phyloP scores from a whole-genome alignment of 2,113 vertebrate species.

The Catharus fuscescens region DNA sequence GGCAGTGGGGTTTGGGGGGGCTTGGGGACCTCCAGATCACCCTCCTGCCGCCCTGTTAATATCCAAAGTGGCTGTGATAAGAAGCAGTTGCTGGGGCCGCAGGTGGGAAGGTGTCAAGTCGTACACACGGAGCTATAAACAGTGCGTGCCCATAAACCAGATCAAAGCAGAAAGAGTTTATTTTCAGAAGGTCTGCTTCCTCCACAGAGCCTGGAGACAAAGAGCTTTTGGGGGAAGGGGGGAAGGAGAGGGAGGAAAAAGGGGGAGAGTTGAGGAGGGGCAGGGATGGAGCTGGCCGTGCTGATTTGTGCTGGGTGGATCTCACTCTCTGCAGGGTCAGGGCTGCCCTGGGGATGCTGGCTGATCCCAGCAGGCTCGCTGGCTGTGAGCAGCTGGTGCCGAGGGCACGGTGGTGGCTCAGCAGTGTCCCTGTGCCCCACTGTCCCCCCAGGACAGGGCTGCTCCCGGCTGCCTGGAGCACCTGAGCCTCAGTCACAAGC shows the following conservation, averaged over 20 bases:
- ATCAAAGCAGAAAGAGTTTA: conserved; percentile 77
- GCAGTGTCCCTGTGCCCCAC: rapidly evolving
- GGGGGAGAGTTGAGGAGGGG: neutral
- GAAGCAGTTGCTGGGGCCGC: conserved; percentile 74
- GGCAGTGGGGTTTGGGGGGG: neutral
- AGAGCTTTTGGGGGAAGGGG: conserved; percentile 27
- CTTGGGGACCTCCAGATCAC: conserved; percentile 4
- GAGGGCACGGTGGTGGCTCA: rapidly evolving
- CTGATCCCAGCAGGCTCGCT: rapidly evolving
- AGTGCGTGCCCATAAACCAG: conserved; percentile 76
- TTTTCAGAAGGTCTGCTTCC: conserved; percentile 75
- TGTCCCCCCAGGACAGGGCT: neutral
- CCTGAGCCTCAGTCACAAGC: conserved; percentile 39
- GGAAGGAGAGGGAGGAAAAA: neutral
- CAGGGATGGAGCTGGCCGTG: rapidly evolving
- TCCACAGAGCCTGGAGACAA: conserved; percentile 56
- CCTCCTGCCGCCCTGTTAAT: conserved; percentile 64
- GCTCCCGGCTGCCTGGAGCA: neutral
- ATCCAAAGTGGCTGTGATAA: conserved; percentile 78
- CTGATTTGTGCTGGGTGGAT: neutral
- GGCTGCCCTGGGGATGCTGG: neutral
- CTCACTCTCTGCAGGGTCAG: rapidly evolving
- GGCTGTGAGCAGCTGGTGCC: rapidly evolving
- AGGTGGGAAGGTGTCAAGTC: conserved; percentile 78
- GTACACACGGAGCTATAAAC: conserved; percentile 74